Evolutionary conservation across 2,888 invertebrate species (phyloP).

Genomic region (Chaetogeoica ovagalla): DNA sequence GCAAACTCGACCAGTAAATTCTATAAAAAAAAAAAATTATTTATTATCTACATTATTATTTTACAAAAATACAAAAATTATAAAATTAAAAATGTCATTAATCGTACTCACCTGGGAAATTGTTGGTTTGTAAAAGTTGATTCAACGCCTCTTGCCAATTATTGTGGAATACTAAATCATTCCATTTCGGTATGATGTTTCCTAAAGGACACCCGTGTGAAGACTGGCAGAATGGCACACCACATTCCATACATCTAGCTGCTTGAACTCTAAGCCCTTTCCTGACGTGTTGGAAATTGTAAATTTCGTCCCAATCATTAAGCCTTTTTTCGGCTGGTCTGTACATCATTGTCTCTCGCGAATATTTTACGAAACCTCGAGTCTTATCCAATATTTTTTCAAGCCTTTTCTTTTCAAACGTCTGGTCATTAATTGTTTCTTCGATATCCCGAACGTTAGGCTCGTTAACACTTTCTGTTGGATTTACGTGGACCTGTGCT

Average conservation of each 20-base stretch:
- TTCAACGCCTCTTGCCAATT: constrained; percentile 93
- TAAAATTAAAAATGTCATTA: background rate
- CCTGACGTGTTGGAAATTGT: constrained; percentile 81
- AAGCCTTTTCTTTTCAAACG: constrained; percentile 76
- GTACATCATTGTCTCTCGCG: constrained; percentile 83
- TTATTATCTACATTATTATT: background rate
- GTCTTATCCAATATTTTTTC: constrained; percentile 83
- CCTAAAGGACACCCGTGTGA: constrained; percentile 95
- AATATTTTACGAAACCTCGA: constrained; percentile 95
- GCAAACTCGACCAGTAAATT: constrained; percentile 90
- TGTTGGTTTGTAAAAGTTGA: constrained; percentile 95
- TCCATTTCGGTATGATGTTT: constrained; percentile 99
- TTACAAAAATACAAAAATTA: background rate
- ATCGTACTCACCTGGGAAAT: constrained; percentile 76
- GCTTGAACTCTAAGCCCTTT: constrained; percentile 89
- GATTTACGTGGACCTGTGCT: constrained; percentile 58
- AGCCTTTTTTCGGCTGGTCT: constrained; percentile 81
- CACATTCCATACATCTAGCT: constrained; percentile 98
- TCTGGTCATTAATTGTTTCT: constrained; percentile 78
- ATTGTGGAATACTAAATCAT: constrained; percentile 90
- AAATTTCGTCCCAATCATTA: constrained; percentile 97
- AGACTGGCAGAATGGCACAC: constrained; percentile 97
- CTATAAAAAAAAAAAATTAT: constrained; percentile 59
- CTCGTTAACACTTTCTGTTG: constrained; percentile 60
- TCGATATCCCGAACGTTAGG: constrained; percentile 77